phyloP scores from a whole-genome alignment of 2,113 vertebrate species.

The Orycteropus afer region DNA sequence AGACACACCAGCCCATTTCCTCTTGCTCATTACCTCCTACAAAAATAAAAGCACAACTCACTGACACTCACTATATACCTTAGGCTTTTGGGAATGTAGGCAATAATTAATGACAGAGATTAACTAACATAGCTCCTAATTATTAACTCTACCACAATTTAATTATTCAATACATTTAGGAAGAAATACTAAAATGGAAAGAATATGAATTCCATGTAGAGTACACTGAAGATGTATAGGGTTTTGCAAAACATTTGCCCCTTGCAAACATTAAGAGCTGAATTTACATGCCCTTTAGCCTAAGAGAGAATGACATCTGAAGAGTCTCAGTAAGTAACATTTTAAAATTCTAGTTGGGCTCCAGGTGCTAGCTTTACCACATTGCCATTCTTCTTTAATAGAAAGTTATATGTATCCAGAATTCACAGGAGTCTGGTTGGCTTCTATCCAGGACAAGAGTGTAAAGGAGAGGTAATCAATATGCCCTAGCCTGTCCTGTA shows the following conservation, averaged over 20 bases:
- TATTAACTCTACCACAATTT: conserved; percentile 24
- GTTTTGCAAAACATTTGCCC: not conserved
- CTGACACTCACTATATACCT: not conserved
- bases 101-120: not conserved
- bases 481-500: conserved; percentile 58
- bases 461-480: conserved; percentile 73
- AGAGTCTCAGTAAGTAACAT: not conserved
- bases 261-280: conserved; percentile 15
- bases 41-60: conserved; percentile 34
- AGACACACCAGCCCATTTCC: not conserved
- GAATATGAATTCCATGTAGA: not conserved
- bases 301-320: conserved; percentile 5
- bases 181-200: conserved; percentile 28
- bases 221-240: not conserved
- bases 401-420: conserved; percentile 71
- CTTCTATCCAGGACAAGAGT: conserved; percentile 62
- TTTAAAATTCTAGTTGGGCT: conserved; percentile 48
- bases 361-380: not conserved
- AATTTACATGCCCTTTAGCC: conserved; percentile 37
- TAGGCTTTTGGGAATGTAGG: not conserved
- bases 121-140: not conserved
- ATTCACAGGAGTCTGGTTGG: conserved; percentile 64
- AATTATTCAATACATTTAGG: not conserved
- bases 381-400: conserved; percentile 47
- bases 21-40: not conserved